Conservation (phyloP, 2,888 invertebrate species). For the Caenorhabditis wallacei region DNA sequence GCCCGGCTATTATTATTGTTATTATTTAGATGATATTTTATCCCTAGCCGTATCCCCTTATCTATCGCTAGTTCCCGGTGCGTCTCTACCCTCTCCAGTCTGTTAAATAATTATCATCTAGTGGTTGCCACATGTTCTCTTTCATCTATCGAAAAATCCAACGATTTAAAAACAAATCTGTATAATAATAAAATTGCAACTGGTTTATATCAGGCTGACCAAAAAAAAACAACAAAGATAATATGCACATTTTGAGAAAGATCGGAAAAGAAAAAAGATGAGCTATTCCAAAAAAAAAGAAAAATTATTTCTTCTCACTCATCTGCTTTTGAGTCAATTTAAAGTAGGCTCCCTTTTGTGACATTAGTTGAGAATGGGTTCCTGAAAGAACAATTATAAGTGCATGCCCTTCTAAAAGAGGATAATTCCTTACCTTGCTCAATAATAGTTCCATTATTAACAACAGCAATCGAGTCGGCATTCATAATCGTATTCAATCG, state of each 20-base stretch:
- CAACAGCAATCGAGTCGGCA: slow-evolving; percentile 76
- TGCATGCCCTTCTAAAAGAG: not conserved
- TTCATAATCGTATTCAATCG: slow-evolving; percentile 85
- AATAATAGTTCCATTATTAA: slow-evolving; percentile 84
- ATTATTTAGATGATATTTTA: not conserved
- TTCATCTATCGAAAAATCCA: not conserved
- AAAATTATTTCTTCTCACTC: slow-evolving; percentile 53
- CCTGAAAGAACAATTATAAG: slow-evolving; percentile 65
- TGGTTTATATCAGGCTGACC: not conserved
- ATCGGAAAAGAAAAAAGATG: slow-evolving; percentile 14
- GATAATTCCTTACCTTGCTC: slow-evolving; percentile 85
- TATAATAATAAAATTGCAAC: not conserved
- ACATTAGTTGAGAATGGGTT: slow-evolving; percentile 74
- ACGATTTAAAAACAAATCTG: too few species aligned
- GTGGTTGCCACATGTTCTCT: not conserved
- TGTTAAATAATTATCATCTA: not conserved
- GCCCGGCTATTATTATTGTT: slow-evolving; percentile 3
- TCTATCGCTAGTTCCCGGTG: slow-evolving; percentile 16
- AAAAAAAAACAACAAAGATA: slow-evolving; percentile 1
- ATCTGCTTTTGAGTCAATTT: slow-evolving; percentile 74
- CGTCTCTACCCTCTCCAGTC: not conserved
- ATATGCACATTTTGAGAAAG: slow-evolving; percentile 36
- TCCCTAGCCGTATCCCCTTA: too few species aligned
- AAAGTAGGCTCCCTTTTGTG: slow-evolving; percentile 72
- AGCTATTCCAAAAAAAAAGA: not conserved